Conservation (phyloP, 2,113 vertebrate species). For the Mus pahari region DNA sequence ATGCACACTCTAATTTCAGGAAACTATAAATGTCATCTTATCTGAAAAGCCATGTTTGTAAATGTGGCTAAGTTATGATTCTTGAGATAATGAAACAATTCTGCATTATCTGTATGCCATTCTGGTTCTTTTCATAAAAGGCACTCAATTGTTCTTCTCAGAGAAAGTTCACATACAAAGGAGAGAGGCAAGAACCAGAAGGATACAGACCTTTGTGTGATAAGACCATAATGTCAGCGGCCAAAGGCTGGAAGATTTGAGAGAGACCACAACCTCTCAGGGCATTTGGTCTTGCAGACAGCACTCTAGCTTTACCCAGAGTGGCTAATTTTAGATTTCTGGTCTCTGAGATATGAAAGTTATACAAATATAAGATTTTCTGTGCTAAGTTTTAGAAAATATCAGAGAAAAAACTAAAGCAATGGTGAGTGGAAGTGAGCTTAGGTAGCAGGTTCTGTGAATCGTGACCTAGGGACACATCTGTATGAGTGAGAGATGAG, state of each 20-base stretch:
- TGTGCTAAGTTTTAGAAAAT: neutral
- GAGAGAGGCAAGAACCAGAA: neutral
- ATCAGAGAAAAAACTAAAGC: neutral
- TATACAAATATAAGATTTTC: neutral
- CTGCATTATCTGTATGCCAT: neutral
- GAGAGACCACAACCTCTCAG: neutral
- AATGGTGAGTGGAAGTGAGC: neutral
- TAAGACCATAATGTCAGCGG: neutral
- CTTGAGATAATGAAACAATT: neutral
- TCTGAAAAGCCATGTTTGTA: neutral
- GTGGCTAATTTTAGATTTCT: neutral
- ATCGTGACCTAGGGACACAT: neutral
- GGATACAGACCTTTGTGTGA: neutral
- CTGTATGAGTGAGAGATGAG: neutral
- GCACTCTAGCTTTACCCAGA: neutral
- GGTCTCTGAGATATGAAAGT: neutral
- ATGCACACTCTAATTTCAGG: neutral
- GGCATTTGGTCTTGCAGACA: neutral
- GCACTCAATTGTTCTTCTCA: neutral
- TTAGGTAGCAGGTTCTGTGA: neutral
- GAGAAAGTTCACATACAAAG: neutral
- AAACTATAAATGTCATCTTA: neutral
- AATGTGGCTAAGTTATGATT: neutral
- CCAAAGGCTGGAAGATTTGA: neutral
- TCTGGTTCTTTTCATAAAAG: neutral